Conservation (phyloP, 2,113 vertebrate genomes). For the Onychostoma macrolepis region DNA sequence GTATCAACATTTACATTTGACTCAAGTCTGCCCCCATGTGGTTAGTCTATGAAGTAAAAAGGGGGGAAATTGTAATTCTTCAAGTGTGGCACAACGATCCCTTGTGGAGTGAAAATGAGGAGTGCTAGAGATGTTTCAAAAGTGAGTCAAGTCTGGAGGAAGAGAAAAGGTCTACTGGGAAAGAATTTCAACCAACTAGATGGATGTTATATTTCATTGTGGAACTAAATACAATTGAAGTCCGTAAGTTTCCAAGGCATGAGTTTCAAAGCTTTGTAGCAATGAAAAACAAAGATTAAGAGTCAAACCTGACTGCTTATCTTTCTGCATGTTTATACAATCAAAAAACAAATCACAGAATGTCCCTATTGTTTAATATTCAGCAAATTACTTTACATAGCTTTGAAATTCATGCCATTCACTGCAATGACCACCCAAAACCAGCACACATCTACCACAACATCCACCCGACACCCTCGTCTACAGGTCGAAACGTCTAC, state of each 20-base stretch:
- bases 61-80: not conserved
- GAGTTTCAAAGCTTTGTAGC: slow-evolving; percentile 1
- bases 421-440: slow-evolving; percentile 33
- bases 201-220: not conserved
- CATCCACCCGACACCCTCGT: slow-evolving; percentile 12
- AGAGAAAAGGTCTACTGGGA: not conserved
- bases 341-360: not conserved
- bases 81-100: not conserved
- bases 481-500: not conserved
- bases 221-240: not conserved
- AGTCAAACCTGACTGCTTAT: not conserved
- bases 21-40: no score
- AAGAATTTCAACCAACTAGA: not conserved
- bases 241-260: not conserved
- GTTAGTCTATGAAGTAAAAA: not conserved
- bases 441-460: slow-evolving; percentile 51
- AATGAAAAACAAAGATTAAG: not conserved
- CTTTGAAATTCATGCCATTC: slow-evolving; percentile 53
- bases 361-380: not conserved
- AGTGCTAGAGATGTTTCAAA: not conserved
- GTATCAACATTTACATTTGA: not conserved
- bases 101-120: not conserved
- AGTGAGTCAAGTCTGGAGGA: not conserved
- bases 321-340: not conserved
- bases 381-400: not conserved